Percentiles rank a stretch among this genome's conserved stretches.
Conservation (phyloP, 1,140 invertebrate genomes). For the Hirudo medicinalis region DNA sequence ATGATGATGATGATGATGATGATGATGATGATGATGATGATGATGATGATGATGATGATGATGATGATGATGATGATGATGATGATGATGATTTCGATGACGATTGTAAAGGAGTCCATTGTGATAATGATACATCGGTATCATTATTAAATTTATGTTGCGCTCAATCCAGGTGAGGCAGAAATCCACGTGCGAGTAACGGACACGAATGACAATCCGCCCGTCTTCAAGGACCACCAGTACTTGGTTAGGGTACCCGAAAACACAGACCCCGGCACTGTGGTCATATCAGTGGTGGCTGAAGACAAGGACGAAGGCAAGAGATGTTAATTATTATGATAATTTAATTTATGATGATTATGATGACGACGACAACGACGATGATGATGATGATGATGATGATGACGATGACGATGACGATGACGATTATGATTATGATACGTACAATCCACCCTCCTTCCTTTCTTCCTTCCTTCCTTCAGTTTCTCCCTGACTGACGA, state of each 20-base stretch:
- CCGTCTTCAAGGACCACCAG: constrained; percentile 85
- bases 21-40: too few relatives aligned
- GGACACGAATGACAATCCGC: constrained; percentile 94
- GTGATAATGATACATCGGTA: too few relatives aligned
- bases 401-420: constrained; percentile 5
- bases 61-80: too few relatives aligned
- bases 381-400: constrained; percentile 11
- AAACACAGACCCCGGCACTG: constrained; percentile 91
- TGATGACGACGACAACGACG: constrained; percentile 1
- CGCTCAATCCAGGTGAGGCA: constrained; percentile 40
- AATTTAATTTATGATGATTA: background rate
- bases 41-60: too few relatives aligned
- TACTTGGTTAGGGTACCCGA: constrained; percentile 93
- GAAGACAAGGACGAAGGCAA: constrained; percentile 93
- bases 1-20: too few relatives aligned
- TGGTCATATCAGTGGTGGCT: constrained; percentile 87
- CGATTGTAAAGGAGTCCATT: too few relatives aligned
- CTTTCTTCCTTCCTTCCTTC: too few relatives aligned
- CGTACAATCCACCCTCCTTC: too few relatives aligned
- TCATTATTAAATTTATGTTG: background rate
- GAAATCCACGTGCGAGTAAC: constrained; percentile 71
- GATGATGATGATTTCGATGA: too few relatives aligned
- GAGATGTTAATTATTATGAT: background rate
- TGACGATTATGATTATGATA: constrained; percentile 8
- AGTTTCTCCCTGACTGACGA: too few relatives aligned